Conservation (phyloP, 2,113 vertebrate species). For the Campylomormyrus numenius region DNA sequence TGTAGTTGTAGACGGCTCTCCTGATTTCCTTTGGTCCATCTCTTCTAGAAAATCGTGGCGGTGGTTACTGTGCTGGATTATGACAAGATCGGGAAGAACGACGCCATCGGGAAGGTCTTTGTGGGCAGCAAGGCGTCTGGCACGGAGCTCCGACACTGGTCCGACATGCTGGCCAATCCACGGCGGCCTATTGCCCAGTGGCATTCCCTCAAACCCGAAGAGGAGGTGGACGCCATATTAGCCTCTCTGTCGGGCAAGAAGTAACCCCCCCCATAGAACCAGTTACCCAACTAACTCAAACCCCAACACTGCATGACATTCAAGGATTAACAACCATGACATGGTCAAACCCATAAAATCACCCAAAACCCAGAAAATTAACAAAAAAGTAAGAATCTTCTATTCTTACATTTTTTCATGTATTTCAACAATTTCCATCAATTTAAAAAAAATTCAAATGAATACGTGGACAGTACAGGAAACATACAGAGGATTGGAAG, state of each 20-base stretch:
- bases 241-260: constrained; percentile 80
- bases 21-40: not conserved
- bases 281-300: constrained; percentile 44
- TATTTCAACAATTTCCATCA: not conserved
- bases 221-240: constrained; percentile 81
- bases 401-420: not conserved
- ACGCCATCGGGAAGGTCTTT: constrained; percentile 96
- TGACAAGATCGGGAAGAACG: constrained; percentile 97
- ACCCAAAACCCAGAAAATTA: constrained; percentile 39
- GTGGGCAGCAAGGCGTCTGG: constrained; percentile 81
- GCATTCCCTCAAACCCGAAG: constrained; percentile 90
- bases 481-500: not conserved
- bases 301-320: constrained; percentile 59
- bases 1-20: not conserved
- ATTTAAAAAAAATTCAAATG: not conserved
- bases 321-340: constrained; percentile 42
- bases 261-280: constrained; percentile 56
- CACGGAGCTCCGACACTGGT: constrained; percentile 93
- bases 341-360: constrained; percentile 42
- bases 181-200: constrained; percentile 95
- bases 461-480: not conserved
- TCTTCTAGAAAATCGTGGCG: constrained; percentile 87
- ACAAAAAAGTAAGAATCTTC: not conserved
- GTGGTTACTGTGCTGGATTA: constrained; percentile 97
- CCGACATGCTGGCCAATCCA: constrained; percentile 94